Evolutionary conservation across 1,140 invertebrate genomes (phyloP), one percentile per base, ranked within the genome.

Genomic region (Medauroidea extradentata): DNA sequence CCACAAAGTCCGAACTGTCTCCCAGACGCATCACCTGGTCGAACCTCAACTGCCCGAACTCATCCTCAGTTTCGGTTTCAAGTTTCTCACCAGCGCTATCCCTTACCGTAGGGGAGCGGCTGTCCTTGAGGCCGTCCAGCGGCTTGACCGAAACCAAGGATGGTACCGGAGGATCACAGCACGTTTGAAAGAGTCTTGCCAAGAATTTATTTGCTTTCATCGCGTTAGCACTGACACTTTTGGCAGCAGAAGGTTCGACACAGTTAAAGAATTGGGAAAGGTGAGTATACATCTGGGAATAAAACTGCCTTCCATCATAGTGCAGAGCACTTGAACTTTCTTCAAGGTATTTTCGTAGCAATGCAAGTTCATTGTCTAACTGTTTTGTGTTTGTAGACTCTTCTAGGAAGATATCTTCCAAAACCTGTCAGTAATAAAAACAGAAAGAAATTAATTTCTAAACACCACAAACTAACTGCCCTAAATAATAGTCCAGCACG

Each of bases 231-330:
- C n/a, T n/a, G n/a, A n/a, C n/a, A 11, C 25, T 11, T 4, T 34
- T 4, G 5, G 4, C 29, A 4, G 29, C 5, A 4, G 29, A 4
- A 14, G 5, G 5, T 69, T 81, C 71, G 72, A 53, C 18, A 41
- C 19, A 41, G 57, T 61, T 48, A 50, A 66, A 66, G 38, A 69
- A 53, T n/a, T 60, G 56, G 19, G 58, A 59, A 24, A 85, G 72
- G 54, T 82, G 81, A 63, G 76, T 73, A 72, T 81, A 76, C 66
- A 87, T 69, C 59, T 88, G 79, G n/a, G 86, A 81, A 70, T 85
- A 88, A 66, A 89, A 85, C 71, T 90, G 88, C 67, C 82, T 78
- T 38, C 86, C 86, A 73, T 90, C 88, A 63, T 89, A 89, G 64
- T 83, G 83, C 52, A 90, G 71, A 53, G 85, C 81, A 67, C 79